phyloP scores from a whole-genome alignment of 1,140 invertebrate species.

The Drosophila erecta region DNA sequence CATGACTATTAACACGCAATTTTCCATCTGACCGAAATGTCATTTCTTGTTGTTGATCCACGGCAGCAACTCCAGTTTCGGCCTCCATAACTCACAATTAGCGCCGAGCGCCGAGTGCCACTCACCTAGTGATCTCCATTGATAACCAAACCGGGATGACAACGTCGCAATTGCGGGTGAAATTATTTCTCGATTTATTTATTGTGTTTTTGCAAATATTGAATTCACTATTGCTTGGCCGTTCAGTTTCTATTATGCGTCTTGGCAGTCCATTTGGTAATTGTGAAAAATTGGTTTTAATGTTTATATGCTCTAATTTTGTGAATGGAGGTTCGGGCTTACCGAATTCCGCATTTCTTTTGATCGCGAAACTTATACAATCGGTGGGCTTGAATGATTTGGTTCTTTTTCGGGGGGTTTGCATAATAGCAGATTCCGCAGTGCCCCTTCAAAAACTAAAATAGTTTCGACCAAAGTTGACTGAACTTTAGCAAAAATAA shows the following conservation, averaged over 20 bases:
- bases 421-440: slow-evolving; percentile 9
- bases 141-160: slow-evolving; percentile 48
- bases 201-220: slow-evolving; percentile 69
- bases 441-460: not conserved
- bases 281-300: slow-evolving; percentile 50
- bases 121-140: slow-evolving; percentile 73
- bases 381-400: slow-evolving; percentile 13
- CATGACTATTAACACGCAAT: slow-evolving; percentile 72
- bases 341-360: slow-evolving; percentile 51
- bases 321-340: slow-evolving; percentile 48
- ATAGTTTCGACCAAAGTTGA: slow-evolving; percentile 45
- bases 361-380: slow-evolving; percentile 48
- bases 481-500: slow-evolving; percentile 55
- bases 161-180: slow-evolving; percentile 28
- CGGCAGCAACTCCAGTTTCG: slow-evolving; percentile 45
- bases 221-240: slow-evolving; percentile 50
- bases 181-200: slow-evolving; percentile 71
- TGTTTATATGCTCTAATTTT: slow-evolving; percentile 75
- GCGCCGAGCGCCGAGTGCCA: slow-evolving; percentile 40
- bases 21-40: slow-evolving; percentile 65
- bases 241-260: slow-evolving; percentile 45
- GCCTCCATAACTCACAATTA: slow-evolving; percentile 61
- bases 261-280: slow-evolving; percentile 56
- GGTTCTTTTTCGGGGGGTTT: slow-evolving; percentile 39
- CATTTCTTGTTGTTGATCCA: slow-evolving; percentile 54